Conservation (phyloP, 2,113 vertebrate genomes). For the Myotis yumanensis region DNA sequence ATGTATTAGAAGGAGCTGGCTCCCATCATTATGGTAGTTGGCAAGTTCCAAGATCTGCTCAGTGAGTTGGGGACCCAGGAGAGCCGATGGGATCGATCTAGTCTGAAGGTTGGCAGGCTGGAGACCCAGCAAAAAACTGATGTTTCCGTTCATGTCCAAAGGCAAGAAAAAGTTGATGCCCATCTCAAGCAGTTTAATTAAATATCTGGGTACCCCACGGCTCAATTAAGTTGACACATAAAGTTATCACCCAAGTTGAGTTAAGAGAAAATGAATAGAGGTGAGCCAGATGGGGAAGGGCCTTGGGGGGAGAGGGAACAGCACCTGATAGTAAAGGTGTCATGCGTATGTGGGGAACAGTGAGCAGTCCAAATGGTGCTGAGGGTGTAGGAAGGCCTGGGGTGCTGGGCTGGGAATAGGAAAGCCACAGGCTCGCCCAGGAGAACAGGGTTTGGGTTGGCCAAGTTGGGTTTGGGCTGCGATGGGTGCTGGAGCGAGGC, state of each 20-base stretch:
- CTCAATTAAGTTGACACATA: background rate
- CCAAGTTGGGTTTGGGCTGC: background rate
- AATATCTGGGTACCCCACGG: background rate
- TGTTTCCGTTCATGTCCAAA: background rate
- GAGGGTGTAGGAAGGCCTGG: background rate
- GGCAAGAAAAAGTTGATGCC: background rate
- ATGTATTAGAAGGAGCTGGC: background rate
- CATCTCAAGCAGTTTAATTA: background rate
- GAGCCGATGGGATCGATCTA: background rate
- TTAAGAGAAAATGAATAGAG: background rate
- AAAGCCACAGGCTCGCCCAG: background rate
- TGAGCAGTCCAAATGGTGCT: fast-evolving
- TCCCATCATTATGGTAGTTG: background rate
- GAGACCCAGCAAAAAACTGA: background rate
- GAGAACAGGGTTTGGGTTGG: background rate
- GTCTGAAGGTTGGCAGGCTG: background rate
- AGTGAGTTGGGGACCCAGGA: background rate
- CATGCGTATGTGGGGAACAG: background rate
- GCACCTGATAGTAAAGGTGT: background rate
- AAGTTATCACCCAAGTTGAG: background rate
- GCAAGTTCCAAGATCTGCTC: background rate
- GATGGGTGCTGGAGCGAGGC: fast-evolving
- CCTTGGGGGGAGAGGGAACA: background rate
- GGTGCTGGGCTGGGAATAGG: background rate
- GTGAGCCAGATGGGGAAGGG: background rate